Conservation (phyloP, 2,797 vertebrate genomes). For the Platyrinchus mystaceus region DNA sequence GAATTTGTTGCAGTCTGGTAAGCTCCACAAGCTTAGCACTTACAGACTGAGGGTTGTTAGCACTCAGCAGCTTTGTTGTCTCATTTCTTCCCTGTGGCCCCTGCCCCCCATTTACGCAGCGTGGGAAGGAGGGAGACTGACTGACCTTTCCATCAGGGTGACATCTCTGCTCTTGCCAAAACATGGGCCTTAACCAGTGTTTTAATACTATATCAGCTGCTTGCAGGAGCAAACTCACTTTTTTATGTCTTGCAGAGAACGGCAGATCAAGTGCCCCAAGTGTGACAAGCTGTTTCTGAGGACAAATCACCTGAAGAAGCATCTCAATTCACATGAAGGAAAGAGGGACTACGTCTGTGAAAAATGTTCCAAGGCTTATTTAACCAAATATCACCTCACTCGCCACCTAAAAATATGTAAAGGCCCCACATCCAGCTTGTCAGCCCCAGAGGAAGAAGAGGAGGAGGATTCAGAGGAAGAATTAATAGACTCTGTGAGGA, state of each 20-base stretch:
- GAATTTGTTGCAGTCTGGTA: neutral
- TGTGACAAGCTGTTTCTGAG: constrained; percentile 95
- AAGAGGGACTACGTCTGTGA: constrained; percentile 96
- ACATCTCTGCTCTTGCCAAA: neutral
- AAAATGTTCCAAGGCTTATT: constrained; percentile 96
- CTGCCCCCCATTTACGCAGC: neutral
- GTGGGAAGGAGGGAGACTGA: neutral
- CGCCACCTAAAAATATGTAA: constrained; percentile 98
- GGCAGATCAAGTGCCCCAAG: constrained; percentile 94
- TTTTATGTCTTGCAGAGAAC: constrained; percentile 79
- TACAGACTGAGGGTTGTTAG: neutral
- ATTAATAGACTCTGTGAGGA: constrained; percentile 63
- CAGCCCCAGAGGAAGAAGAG: constrained; percentile 79
- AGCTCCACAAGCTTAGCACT: neutral
- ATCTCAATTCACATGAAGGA: constrained; percentile 97
- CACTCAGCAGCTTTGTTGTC: neutral
- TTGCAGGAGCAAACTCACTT: neutral
- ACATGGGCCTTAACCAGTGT: neutral
- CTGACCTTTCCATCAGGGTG: neutral
- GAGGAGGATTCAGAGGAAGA: constrained; percentile 80
- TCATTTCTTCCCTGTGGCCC: no score
- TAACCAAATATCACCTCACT: constrained; percentile 98
- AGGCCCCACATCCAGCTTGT: constrained; percentile 82
- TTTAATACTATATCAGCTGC: neutral
- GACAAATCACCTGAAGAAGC: constrained; percentile 96